phyloP scores from a whole-genome alignment of 2,113 vertebrate genomes.

The Platysteira castanea region DNA sequence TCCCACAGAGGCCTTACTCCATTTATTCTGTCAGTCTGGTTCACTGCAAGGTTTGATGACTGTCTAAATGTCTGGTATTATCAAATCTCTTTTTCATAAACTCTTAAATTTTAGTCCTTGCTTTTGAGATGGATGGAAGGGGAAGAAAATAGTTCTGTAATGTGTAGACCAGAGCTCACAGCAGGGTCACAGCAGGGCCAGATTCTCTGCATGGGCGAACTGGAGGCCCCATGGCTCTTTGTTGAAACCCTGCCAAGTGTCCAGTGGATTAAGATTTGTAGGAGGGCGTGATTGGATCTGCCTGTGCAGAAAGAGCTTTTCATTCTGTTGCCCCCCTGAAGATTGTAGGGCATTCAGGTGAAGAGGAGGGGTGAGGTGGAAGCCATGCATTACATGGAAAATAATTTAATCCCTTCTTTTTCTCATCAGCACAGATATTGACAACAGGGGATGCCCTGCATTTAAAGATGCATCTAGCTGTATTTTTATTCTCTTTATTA shows the following conservation, averaged over 20 bases:
- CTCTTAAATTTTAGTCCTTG: neutral
- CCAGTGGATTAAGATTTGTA: slow-evolving; percentile 31
- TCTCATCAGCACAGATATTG: neutral
- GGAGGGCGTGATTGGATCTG: neutral
- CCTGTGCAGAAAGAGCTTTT: neutral
- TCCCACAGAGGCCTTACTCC: neutral
- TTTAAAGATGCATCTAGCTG: neutral
- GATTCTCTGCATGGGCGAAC: slow-evolving; percentile 23
- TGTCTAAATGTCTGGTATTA: neutral
- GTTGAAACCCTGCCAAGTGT: slow-evolving; percentile 55
- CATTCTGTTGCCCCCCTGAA: neutral
- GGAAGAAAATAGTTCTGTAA: neutral
- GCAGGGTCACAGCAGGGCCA: slow-evolving; percentile 22
- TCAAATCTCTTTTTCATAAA: neutral
- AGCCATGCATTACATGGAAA: neutral
- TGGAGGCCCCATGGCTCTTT: slow-evolving; percentile 3
- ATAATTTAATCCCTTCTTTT: neutral
- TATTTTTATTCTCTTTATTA: neutral
- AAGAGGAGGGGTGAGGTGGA: neutral
- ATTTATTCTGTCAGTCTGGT: neutral
- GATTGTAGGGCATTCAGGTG: neutral
- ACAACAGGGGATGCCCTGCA: neutral
- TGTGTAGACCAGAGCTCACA: neutral
- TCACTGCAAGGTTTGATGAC: neutral
- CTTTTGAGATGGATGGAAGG: neutral